These are phyloP conservation scores for Danio jaintianensis DNA, from an alignment of 2,797 vertebrate genomes.

Conservation along the genomic window DNA sequence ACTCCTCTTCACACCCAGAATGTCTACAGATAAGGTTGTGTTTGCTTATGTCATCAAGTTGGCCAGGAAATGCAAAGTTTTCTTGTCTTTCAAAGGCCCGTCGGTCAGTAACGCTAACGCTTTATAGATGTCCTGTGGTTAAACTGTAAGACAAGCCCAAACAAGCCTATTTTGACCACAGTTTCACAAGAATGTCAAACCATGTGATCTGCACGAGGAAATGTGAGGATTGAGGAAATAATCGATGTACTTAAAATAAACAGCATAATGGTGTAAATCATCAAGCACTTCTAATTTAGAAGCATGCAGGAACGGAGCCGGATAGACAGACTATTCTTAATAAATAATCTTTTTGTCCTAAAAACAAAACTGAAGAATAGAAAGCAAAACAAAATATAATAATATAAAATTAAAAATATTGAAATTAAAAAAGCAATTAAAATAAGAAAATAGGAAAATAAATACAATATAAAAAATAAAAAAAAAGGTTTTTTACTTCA, in stretches of 20 bases:
- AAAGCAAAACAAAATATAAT: too few relatives aligned
- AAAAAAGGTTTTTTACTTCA: too few relatives aligned
- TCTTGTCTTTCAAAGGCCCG: neutral
- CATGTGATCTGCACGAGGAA: conserved; percentile 10
- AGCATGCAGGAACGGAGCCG: neutral
- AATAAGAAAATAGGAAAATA: too few relatives aligned
- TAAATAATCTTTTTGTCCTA: neutral
- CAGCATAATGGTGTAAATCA: neutral
- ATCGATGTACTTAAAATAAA: neutral
- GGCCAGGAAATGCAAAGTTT: too few relatives aligned
- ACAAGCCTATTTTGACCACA: neutral
- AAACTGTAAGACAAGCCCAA: neutral
- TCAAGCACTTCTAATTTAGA: neutral
- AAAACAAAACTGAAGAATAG: neutral
- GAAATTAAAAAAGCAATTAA: too few relatives aligned
- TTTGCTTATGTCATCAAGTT: too few relatives aligned
- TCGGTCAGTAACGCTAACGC: neutral
- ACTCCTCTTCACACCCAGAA: neutral
- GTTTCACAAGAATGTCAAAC: neutral
- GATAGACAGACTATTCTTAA: neutral
- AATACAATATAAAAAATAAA: too few relatives aligned
- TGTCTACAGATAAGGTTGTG: neutral
- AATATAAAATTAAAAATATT: too few relatives aligned
- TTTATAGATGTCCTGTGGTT: neutral
- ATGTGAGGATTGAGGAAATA: neutral